phyloP scores from a whole-genome alignment of 2,888 invertebrate species.

The Spodoptera littoralis region DNA sequence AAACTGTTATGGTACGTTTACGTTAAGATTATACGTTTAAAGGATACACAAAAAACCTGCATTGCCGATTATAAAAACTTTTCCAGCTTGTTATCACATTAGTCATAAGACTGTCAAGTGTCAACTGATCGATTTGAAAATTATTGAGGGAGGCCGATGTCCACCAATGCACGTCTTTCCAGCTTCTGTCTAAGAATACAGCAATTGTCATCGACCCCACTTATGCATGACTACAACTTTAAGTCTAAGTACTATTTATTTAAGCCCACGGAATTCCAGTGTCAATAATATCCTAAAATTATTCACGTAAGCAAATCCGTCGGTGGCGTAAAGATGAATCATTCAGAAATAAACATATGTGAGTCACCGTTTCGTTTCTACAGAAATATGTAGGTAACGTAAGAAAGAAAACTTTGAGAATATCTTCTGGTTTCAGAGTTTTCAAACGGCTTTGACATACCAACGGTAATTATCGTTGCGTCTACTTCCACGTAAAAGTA shows the following conservation, averaged over 20 bases:
- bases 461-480: constrained; percentile 13
- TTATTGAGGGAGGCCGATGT: too few relatives aligned
- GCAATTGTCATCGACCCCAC: too few relatives aligned
- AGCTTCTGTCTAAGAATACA: too few relatives aligned
- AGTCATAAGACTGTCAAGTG: too few relatives aligned
- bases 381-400: constrained; percentile 51
- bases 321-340: constrained; percentile 62
- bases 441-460: constrained; percentile 43
- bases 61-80: too few relatives aligned
- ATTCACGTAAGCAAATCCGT: constrained; percentile 58
- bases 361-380: constrained; percentile 56
- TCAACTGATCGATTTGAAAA: too few relatives aligned
- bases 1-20: too few relatives aligned
- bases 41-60: too few relatives aligned
- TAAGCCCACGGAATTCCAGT: constrained; percentile 30
- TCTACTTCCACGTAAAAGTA: constrained; percentile 7
- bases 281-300: constrained; percentile 57
- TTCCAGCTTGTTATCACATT: too few relatives aligned
- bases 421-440: constrained; percentile 21
- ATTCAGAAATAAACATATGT: constrained; percentile 65
- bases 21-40: too few relatives aligned
- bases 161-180: too few relatives aligned
- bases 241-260: constrained; percentile 18
- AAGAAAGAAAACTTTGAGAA: constrained; percentile 31
- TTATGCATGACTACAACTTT: not conserved